phyloP scores from a whole-genome alignment of 2,888 invertebrate species.

The Conistra vaccinii region DNA sequence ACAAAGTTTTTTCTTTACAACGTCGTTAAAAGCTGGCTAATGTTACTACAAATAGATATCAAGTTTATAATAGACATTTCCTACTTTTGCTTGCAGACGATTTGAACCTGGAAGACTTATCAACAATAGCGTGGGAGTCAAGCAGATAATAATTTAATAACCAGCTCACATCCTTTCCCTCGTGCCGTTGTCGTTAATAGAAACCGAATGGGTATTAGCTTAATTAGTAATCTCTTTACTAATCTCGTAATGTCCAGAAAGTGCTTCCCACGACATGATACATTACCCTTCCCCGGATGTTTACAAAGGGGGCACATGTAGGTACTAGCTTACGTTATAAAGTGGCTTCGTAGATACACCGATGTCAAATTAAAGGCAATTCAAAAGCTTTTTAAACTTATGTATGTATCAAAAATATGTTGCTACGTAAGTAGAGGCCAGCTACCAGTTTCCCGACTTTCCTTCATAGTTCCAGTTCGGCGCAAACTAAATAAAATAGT shows the following conservation, averaged over 20 bases:
- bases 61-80: slow-evolving; percentile 47
- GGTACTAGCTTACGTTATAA: slow-evolving; percentile 46
- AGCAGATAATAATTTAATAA: slow-evolving; percentile 37
- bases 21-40: slow-evolving; percentile 64
- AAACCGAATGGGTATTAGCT: slow-evolving; percentile 35
- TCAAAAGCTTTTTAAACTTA: slow-evolving; percentile 26
- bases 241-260: slow-evolving; percentile 59
- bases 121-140: slow-evolving; percentile 23
- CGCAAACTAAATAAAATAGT: slow-evolving; percentile 80
- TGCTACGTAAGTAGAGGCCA: slow-evolving; percentile 9
- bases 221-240: slow-evolving; percentile 58
- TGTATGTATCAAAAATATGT: slow-evolving; percentile 24
- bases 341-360: slow-evolving; percentile 28
- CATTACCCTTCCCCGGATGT: slow-evolving; percentile 61
- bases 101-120: background rate
- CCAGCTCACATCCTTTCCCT: slow-evolving; percentile 32
- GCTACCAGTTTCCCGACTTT: slow-evolving; percentile 37
- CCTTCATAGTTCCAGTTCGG: slow-evolving; percentile 63
- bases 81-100: slow-evolving; percentile 15
- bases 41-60: slow-evolving; percentile 52
- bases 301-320: slow-evolving; percentile 57
- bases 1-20: slow-evolving; percentile 58
- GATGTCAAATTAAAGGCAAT: slow-evolving; percentile 22
- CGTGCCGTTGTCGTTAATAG: slow-evolving; percentile 25
- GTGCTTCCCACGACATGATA: slow-evolving; percentile 60